phyloP scores from a whole-genome alignment of 1,140 invertebrate species.

The Capitella teleta region DNA sequence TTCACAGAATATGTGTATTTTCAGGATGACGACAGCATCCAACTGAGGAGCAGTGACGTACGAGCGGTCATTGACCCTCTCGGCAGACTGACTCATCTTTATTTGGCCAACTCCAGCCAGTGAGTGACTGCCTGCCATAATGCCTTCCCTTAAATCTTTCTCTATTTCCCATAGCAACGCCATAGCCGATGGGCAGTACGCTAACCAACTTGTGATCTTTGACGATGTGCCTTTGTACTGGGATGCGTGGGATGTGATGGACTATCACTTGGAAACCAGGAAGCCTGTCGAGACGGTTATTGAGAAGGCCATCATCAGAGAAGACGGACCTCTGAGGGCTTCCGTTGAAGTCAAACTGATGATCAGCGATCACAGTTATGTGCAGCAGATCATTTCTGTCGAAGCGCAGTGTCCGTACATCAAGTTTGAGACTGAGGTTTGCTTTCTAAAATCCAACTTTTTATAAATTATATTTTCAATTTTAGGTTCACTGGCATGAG shows the following conservation, averaged over 20 bases:
- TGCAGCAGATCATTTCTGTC: conserved; percentile 41
- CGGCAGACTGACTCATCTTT: conserved; percentile 13
- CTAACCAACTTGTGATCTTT: conserved; percentile 44
- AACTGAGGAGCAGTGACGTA: conserved; percentile 16
- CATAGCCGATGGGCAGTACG: conserved; percentile 23
- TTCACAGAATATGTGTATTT: too few relatives aligned
- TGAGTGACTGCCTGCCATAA: too few relatives aligned
- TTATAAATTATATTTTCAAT: background rate
- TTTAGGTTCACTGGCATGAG: conserved; percentile 45
- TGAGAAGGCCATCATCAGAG: conserved; percentile 33
- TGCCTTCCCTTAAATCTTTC: too few relatives aligned
- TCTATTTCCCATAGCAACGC: conserved; percentile 26
- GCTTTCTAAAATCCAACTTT: background rate
- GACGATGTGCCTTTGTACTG: conserved; percentile 50
- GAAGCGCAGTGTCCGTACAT: conserved; percentile 44
- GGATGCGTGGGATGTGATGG: conserved; percentile 53
- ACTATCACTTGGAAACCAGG: conserved; percentile 48
- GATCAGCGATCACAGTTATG: conserved; percentile 37
- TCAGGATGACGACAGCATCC: conserved; percentile 9
- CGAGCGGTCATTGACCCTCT: conserved; percentile 15
- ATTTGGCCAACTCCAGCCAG: background rate
- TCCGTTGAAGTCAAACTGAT: conserved; percentile 21
- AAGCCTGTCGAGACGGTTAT: conserved; percentile 13
- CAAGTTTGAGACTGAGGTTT: conserved; percentile 39
- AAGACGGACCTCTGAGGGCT: conserved; percentile 34